Evolutionary conservation across 2,888 invertebrate genomes (phyloP).

Genomic region (Nesidiocoris tenuis): DNA sequence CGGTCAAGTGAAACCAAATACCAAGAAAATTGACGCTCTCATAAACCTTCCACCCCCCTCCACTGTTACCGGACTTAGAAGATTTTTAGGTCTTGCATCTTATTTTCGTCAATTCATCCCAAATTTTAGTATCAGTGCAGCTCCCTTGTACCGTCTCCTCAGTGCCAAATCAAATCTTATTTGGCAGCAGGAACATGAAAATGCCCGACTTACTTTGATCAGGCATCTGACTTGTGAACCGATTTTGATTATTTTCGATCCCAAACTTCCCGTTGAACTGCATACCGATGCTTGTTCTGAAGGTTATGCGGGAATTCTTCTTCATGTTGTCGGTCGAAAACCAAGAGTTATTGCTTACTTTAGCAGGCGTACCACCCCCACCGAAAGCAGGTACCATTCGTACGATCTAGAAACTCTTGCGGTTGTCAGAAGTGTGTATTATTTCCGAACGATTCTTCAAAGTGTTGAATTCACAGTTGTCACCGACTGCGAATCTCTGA

Average conservation of each 20-base stretch:
- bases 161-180: not conserved
- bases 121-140: conserved; percentile 9
- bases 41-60: conserved; percentile 1
- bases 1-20: not conserved
- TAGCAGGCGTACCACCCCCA: conserved; percentile 17
- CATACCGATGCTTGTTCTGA: conserved; percentile 26
- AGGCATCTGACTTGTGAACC: conserved; percentile 5
- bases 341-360: conserved; percentile 25
- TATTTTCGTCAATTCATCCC: conserved; percentile 8
- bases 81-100: conserved; percentile 26
- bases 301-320: conserved; percentile 15
- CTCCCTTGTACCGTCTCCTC: not conserved
- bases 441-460: not conserved
- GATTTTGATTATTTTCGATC: conserved; percentile 19
- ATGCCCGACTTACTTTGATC: conserved; percentile 15
- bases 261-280: conserved; percentile 9
- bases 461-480: conserved; percentile 41
- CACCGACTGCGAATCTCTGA: conserved; percentile 53
- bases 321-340: conserved; percentile 15
- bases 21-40: not conserved
- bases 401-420: conserved; percentile 25
- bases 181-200: conserved; percentile 9
- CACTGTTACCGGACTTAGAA: conserved; percentile 1
- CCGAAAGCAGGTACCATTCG: conserved; percentile 8
- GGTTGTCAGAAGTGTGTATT: not conserved